Conservation (phyloP, 2,113 vertebrate genomes). For the Ceyx margarethae region DNA sequence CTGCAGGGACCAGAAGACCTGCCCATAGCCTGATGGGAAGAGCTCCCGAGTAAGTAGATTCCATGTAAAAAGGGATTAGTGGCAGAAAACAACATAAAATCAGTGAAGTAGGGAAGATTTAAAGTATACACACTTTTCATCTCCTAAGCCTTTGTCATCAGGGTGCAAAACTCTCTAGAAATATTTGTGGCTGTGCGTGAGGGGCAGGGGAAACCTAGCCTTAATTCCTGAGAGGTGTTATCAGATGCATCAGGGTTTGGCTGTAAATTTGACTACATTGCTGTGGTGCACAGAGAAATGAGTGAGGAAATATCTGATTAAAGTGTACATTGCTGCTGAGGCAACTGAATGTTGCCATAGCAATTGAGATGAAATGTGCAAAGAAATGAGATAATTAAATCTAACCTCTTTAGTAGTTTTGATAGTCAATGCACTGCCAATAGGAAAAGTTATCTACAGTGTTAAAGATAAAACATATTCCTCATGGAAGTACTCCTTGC, state of each 20-base stretch:
- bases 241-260: conserved; percentile 71
- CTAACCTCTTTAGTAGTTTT: conserved; percentile 86
- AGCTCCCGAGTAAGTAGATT: background rate
- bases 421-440: conserved; percentile 79
- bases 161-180: conserved; percentile 52
- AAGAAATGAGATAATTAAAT: conserved; percentile 91
- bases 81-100: conserved; percentile 11
- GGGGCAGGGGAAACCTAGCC: conserved; percentile 46
- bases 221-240: conserved; percentile 65
- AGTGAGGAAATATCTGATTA: conserved; percentile 82
- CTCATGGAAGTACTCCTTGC: conserved; percentile 73
- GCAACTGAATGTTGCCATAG: conserved; percentile 90
- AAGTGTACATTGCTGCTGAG: conserved; percentile 79
- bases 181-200: conserved; percentile 51
- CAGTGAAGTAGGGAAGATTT: conserved; percentile 25
- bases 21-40: conserved; percentile 27
- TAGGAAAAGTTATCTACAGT: conserved; percentile 79
- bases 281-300: conserved; percentile 73
- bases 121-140: conserved; percentile 1
- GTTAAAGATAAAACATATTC: conserved; percentile 83
- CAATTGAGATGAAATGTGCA: conserved; percentile 87
- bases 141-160: conserved; percentile 17
- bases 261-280: conserved; percentile 75
- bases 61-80: conserved; percentile 11
- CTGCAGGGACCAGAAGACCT: conserved; percentile 41